Conservation (phyloP, 1,140 invertebrate genomes). For the Nylanderia fulva region DNA sequence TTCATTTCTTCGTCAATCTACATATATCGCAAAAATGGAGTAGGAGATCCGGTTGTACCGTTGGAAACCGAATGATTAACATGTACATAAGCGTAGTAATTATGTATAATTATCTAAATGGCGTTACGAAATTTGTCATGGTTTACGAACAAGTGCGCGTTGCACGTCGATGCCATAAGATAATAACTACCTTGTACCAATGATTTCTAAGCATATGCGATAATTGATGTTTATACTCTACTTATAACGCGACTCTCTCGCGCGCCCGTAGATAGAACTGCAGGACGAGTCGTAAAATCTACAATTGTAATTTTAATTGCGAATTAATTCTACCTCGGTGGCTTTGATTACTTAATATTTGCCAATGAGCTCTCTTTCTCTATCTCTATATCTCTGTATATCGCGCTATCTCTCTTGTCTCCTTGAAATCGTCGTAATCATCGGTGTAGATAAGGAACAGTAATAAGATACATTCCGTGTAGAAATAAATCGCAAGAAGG, state of each 20-base stretch:
- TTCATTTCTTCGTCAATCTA: conserved; percentile 27
- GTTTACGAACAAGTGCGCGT: conserved; percentile 58
- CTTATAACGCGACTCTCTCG: conserved; percentile 65
- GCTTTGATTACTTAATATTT: conserved; percentile 48
- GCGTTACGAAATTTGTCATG: conserved; percentile 47
- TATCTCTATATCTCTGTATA: no score
- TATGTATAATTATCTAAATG: conserved; percentile 60
- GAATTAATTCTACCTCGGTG: conserved; percentile 1
- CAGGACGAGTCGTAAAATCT: conserved; percentile 62
- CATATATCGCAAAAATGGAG: conserved; percentile 8
- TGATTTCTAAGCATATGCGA: conserved; percentile 71
- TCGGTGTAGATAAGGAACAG: not conserved
- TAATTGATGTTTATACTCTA: conserved; percentile 71
- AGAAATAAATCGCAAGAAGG: not conserved
- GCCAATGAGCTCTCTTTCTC: not conserved
- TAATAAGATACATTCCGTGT: not conserved
- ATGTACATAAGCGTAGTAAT: conserved; percentile 31
- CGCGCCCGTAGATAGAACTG: not conserved
- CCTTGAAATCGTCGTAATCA: not conserved
- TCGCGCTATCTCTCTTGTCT: not conserved
- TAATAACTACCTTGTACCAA: conserved; percentile 68
- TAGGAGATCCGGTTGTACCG: conserved; percentile 40
- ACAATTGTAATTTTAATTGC: conserved; percentile 63
- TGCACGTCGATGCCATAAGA: conserved; percentile 29
- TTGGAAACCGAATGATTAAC: conserved; percentile 45